These are phyloP conservation scores for Clavelina lepadiformis DNA, from an alignment of 23 tunicate species.

Conservation along the genomic window DNA sequence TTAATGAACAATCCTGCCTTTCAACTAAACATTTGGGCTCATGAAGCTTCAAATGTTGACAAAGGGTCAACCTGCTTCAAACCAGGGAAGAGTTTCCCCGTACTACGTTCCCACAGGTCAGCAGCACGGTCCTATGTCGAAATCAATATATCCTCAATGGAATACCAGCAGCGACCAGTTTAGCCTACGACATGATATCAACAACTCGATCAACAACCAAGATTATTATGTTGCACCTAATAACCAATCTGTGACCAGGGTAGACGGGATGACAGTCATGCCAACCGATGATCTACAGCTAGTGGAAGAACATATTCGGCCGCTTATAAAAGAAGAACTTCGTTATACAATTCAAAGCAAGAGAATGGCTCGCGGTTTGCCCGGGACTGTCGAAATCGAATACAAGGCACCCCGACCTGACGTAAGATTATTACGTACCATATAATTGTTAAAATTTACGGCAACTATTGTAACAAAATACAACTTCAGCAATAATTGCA, in stretches of 20 bases:
- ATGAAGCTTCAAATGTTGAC: constrained; percentile 81
- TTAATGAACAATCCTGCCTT: background rate
- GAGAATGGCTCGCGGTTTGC: constrained; percentile 78
- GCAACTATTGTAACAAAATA: too few relatives aligned
- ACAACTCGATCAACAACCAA: background rate
- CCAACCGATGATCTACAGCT: constrained; percentile 47
- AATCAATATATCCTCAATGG: background rate
- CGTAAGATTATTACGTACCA: constrained; percentile 21
- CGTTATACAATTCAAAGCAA: constrained; percentile 69
- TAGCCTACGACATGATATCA: background rate
- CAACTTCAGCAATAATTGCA: too few relatives aligned
- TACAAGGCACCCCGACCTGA: constrained; percentile 48
- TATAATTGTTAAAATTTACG: background rate
- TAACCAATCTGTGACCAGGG: background rate
- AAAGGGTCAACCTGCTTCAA: constrained; percentile 29
- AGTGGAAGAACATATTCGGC: constrained; percentile 80
- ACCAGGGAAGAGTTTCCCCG: constrained; percentile 7
- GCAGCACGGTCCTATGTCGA: background rate
- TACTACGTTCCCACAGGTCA: constrained; percentile 11
- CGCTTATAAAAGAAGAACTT: constrained; percentile 85
- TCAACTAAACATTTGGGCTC: background rate
- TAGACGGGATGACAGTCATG: constrained; percentile 3
- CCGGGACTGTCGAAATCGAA: constrained; percentile 64
- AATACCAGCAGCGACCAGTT: constrained; percentile 12
- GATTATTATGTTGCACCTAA: background rate